A percentile compares a stretch with the other conserved stretches of the same genome.
These are phyloP conservation scores for Pecten maximus DNA, from an alignment of 2,888 invertebrate species.

Conservation along the genomic window DNA sequence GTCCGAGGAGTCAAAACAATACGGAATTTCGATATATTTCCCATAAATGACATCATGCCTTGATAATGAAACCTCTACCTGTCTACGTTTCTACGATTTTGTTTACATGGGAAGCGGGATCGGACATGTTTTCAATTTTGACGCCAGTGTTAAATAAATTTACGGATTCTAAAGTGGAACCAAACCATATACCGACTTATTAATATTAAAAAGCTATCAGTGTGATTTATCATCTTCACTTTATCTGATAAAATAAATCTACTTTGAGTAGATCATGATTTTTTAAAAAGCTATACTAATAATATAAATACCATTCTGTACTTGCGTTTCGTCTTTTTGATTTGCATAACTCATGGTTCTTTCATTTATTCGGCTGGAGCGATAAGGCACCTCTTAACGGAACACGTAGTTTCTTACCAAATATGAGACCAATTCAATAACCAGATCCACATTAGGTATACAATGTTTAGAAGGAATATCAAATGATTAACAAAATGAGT, in stretches of 20 bases:
- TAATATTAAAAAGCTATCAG: neutral
- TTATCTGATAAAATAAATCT: neutral
- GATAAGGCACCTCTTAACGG: too few species aligned
- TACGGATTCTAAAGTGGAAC: conserved; percentile 39
- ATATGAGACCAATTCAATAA: too few species aligned
- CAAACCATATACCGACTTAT: neutral
- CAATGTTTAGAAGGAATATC: too few species aligned
- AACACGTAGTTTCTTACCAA: too few species aligned
- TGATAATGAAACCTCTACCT: neutral
- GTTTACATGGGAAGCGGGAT: conserved; percentile 45
- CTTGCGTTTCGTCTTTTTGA: neutral
- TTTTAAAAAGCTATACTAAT: neutral
- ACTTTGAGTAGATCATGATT: neutral
- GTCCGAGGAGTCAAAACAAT: neutral
- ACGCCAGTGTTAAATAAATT: conserved; percentile 44
- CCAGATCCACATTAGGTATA: too few species aligned
- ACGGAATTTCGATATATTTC: neutral
- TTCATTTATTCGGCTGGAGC: too few species aligned
- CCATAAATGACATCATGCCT: neutral
- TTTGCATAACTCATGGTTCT: too few species aligned
- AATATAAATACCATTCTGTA: neutral
- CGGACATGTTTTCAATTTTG: conserved; percentile 60
- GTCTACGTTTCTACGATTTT: neutral
- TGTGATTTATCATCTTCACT: neutral
- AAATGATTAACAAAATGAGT: too few species aligned